Evolutionary conservation across 2,797 vertebrate species (phyloP).

Genomic region (Sebastes matsubarae): DNA sequence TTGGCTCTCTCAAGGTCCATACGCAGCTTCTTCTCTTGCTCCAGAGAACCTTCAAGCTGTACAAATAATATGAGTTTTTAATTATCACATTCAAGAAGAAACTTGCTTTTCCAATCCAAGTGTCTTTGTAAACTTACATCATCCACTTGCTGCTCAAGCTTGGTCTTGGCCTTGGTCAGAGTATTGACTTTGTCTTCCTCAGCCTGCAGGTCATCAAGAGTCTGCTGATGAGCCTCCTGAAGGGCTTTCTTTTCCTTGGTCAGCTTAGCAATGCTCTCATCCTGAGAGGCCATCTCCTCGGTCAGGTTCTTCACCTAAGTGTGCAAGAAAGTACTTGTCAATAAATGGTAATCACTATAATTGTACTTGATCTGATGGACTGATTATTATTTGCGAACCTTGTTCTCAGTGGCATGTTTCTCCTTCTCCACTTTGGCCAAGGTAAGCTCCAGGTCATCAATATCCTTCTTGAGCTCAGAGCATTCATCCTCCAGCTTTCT

Average conservation of each 20-base stretch:
- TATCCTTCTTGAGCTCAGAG: constrained; percentile 91
- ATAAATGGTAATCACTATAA: neutral
- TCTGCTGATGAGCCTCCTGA: constrained; percentile 67
- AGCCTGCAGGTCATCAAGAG: constrained; percentile 72
- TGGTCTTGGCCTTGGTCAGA: constrained; percentile 68
- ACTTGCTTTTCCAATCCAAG: neutral
- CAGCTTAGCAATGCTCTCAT: constrained; percentile 74
- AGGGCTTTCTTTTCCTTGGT: constrained; percentile 78
- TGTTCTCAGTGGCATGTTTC: constrained; percentile 91
- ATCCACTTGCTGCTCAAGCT: constrained; percentile 89
- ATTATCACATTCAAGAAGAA: neutral
- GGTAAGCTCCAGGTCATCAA: constrained; percentile 89
- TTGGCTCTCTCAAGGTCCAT: constrained; percentile 89
- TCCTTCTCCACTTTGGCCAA: constrained; percentile 91
- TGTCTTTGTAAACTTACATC: constrained; percentile 80
- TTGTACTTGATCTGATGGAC: neutral
- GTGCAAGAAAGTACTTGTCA: neutral
- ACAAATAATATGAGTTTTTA: neutral
- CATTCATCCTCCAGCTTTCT: constrained; percentile 90
- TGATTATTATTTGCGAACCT: constrained; percentile 75
- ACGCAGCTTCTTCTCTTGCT: constrained; percentile 89
- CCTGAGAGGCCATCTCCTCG: constrained; percentile 76
- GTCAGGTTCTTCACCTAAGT: constrained; percentile 78
- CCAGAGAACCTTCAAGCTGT: constrained; percentile 88
- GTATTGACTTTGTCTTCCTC: constrained; percentile 88